Conservation (phyloP, 2,797 vertebrate species). For the Discoglossus pictus region DNA sequence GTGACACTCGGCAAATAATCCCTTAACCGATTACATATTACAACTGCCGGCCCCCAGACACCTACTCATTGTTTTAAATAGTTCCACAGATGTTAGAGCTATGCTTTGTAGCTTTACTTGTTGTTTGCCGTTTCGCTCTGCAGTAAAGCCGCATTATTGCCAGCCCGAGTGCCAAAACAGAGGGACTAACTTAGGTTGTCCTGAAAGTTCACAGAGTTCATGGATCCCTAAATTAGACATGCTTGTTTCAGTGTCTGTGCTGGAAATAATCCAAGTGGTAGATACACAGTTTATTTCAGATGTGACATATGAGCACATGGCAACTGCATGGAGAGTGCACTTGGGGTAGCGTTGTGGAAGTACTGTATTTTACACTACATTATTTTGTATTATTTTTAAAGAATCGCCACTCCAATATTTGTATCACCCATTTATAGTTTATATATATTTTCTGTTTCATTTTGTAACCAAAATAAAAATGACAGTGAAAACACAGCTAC, state of each 20-base stretch:
- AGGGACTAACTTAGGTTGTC: conserved; percentile 51
- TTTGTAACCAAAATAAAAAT: too few relatives aligned
- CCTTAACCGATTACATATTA: conserved; percentile 22
- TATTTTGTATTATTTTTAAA: too few relatives aligned
- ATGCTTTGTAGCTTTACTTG: conserved; percentile 5
- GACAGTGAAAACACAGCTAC: too few relatives aligned
- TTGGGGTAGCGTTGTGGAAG: too few relatives aligned
- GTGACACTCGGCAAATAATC: conserved; percentile 24
- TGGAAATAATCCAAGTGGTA: conserved; percentile 47
- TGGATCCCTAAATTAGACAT: conserved; percentile 61
- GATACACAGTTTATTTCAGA: conserved; percentile 37
- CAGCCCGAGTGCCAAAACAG: neutral
- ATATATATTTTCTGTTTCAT: too few relatives aligned
- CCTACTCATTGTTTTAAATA: conserved; percentile 36
- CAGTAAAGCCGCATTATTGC: conserved; percentile 2
- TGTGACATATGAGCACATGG: conserved; percentile 35
- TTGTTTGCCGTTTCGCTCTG: neutral
- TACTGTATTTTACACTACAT: too few relatives aligned
- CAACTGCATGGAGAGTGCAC: conserved; percentile 12
- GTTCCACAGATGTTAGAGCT: conserved; percentile 7
- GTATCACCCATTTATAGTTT: too few relatives aligned
- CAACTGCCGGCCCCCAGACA: conserved; percentile 17
- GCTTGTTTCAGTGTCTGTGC: conserved; percentile 56
- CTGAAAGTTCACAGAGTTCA: conserved; percentile 57
- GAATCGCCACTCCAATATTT: too few relatives aligned